Evolutionary conservation across 2,888 invertebrate genomes (phyloP).

Genomic region (Epsilonema sp.): DNA sequence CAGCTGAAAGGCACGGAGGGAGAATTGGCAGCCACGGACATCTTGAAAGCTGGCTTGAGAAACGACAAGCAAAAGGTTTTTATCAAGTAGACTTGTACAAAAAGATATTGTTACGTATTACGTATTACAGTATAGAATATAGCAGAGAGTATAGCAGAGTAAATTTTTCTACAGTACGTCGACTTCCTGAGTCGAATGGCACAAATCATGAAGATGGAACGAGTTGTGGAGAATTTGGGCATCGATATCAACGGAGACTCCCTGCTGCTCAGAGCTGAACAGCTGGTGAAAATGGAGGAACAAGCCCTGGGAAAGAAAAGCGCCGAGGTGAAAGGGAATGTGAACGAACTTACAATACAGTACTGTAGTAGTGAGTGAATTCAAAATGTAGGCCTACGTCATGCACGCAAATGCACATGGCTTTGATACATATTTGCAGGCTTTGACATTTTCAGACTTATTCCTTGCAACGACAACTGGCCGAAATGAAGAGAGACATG

Average conservation of each 20-base stretch:
- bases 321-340: constrained; percentile 62
- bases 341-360: no score
- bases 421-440: no score
- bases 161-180: no score
- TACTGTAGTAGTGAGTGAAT: no score
- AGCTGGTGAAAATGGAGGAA: constrained; percentile 54
- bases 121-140: constrained; percentile 40
- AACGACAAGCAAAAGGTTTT: constrained; percentile 55
- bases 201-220: constrained; percentile 61
- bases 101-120: no score
- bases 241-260: constrained; percentile 63
- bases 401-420: no score
- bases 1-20: constrained; percentile 56
- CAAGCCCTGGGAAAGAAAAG: constrained; percentile 66
- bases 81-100: no score
- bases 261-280: constrained; percentile 61
- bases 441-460: neutral
- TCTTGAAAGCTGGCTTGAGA: constrained; percentile 49
- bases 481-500: constrained; percentile 49
- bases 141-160: constrained; percentile 22
- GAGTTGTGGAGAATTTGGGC: constrained; percentile 56
- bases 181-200: constrained; percentile 65
- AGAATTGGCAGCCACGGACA: constrained; percentile 52
- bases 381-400: no score
- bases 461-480: neutral